Conservation (phyloP, 1,140 invertebrate genomes). For the Chironomus striatipennis region DNA sequence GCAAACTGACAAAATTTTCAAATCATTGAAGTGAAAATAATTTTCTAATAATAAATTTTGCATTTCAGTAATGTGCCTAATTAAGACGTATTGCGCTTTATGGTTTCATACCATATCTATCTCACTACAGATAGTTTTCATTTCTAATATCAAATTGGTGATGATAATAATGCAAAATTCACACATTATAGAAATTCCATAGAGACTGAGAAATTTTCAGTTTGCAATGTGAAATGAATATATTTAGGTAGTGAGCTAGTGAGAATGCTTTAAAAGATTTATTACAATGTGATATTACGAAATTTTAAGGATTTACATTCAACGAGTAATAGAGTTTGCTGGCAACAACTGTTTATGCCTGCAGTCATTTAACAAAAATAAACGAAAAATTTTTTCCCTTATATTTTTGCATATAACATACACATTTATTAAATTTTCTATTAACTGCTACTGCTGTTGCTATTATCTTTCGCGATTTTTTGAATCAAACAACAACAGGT, state of each 20-base stretch:
- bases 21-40: not conserved
- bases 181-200: constrained; percentile 8
- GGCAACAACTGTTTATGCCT: constrained; percentile 15
- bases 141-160: not conserved
- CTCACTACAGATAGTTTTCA: not conserved
- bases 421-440: not conserved
- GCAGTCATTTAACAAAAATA: constrained; percentile 13
- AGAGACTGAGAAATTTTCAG: not conserved
- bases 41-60: not conserved
- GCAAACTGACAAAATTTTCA: not conserved
- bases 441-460: not conserved
- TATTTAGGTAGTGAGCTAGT: not conserved
- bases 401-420: not conserved
- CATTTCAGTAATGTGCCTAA: constrained; percentile 2
- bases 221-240: not conserved
- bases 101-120: not conserved
- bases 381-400: not conserved
- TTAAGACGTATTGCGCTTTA: constrained; percentile 20
- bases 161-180: not conserved
- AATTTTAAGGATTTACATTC: constrained; percentile 18
- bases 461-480: not conserved
- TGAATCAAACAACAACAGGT: not conserved
- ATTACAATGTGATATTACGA: constrained; percentile 19
- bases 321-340: not conserved
- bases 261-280: not conserved